These are phyloP conservation scores for Babyrousa celebensis DNA, from an alignment of 2,797 vertebrate genomes.

Conservation along the genomic window DNA sequence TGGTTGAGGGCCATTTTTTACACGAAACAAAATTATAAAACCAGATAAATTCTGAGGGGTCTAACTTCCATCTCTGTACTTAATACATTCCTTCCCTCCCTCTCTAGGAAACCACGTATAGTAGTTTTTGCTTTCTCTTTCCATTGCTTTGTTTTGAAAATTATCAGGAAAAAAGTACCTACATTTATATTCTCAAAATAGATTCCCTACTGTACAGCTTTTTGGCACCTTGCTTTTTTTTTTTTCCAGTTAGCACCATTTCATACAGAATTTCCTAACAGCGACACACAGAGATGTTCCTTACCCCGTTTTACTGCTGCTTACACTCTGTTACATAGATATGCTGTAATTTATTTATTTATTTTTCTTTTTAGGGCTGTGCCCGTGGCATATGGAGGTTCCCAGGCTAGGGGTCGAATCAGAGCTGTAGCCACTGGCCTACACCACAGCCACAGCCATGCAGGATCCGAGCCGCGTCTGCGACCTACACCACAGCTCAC, in stretches of 20 bases:
- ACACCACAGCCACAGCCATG: too few species aligned
- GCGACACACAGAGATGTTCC: slow-evolving; percentile 19
- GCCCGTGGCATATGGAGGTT: too few species aligned
- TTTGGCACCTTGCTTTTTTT: slow-evolving; percentile 4
- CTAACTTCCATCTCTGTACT: slow-evolving; percentile 22
- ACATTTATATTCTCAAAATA: slow-evolving; percentile 26
- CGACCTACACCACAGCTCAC: too few species aligned
- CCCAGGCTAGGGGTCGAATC: too few species aligned
- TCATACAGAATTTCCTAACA: slow-evolving; percentile 23
- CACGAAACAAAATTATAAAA: not conserved
- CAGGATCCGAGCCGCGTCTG: too few species aligned
- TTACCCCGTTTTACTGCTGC: not conserved
- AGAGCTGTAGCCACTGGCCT: too few species aligned
- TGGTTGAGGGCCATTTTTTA: slow-evolving; percentile 46
- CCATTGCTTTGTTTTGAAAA: slow-evolving; percentile 61
- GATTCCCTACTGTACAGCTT: slow-evolving; percentile 2
- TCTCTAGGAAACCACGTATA: slow-evolving; percentile 16
- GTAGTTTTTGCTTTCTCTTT: slow-evolving; percentile 54
- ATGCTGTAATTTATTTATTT: not conserved
- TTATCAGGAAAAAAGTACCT: slow-evolving; percentile 31
- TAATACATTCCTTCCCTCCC: not conserved
- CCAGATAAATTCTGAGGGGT: not conserved
- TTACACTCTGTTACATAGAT: slow-evolving; percentile 32
- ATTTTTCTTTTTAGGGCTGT: too few species aligned
- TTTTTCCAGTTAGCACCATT: not conserved